Base-by-base conservation (phyloP, 2,113 vertebrate genomes). In the Perccottus glenii region DNA sequence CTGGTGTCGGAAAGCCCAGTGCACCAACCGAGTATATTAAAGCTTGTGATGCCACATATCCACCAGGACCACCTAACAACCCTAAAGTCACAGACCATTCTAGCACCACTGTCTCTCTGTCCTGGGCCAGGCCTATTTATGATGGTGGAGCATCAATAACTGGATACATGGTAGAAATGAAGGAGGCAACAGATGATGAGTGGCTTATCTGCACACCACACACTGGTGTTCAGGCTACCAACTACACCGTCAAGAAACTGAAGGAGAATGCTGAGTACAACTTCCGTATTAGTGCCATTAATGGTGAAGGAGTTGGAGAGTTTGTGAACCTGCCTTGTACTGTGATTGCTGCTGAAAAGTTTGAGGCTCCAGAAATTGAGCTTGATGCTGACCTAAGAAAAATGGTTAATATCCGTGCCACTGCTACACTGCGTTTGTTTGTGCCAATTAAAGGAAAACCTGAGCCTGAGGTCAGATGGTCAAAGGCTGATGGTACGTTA, bases 391-490 rank as follows among this genome's bases (percentile, higher is more conserved):
- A 99, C 60, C 93, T 99, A 40, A 95, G 97, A 78, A 99, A 99
- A 88, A 93, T 97, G 79, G 96, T 99, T 19, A 94, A 92, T 71
- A 72, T 99, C 27, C 94, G 95, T 77, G 96, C 98, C 27, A 93
- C 94, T 64, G 91, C 94, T 67, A 96, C 94, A 27, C 84, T 99
- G 44, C 94, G 98, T 52, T 89, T 99, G 27, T 98, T 98, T 92
- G 98, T 99, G 72, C 93, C 96, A 6, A 98, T 98, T 86, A 98
- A 92, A 91, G 98, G 98, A 81, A 94, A 94, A 73, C 98, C 98
- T 58, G 97, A 98, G 83, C 98, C 98, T 75, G 98, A 99, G 90
- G 97, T 98, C 61, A 96, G 93, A 80, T 99, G 98, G 98, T 94
- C 95, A 77, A 99, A 97, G 85, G 95, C 94, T 35, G 97, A 98